Percentiles rank a stretch among this genome's conserved stretches.
These are phyloP conservation scores for Sanderia malayensis DNA, from an alignment of 30 jellyfish, hydroid and myxozoan species.

Conservation along the genomic window DNA sequence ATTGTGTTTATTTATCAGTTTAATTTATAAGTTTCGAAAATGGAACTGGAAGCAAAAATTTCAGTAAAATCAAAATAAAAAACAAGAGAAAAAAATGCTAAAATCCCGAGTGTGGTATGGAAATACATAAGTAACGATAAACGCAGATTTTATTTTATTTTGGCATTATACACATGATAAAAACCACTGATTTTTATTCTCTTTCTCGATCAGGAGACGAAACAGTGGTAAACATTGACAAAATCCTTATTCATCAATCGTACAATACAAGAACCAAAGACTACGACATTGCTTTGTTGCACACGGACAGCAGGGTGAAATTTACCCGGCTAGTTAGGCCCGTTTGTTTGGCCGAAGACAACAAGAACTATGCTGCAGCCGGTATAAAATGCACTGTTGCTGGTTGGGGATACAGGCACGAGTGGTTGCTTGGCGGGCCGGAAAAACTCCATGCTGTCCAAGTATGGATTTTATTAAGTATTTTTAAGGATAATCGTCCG, in stretches of 20 bases:
- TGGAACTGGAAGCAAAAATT: no score
- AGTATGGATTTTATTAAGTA: no score
- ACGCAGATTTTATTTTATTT: no score
- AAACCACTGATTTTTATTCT: no score
- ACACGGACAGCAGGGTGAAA: constrained; percentile 16
- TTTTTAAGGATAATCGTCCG: no score
- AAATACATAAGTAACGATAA: no score
- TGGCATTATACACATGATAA: no score
- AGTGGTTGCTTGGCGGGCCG: constrained; percentile 20
- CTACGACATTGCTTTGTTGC: constrained; percentile 46
- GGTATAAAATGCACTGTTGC: constrained; percentile 48
- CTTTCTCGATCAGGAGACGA: constrained; percentile 38
- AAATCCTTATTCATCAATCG: constrained; percentile 29
- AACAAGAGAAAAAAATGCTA: no score
- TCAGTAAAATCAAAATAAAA: no score
- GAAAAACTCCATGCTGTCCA: constrained; percentile 33
- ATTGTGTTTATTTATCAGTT: no score
- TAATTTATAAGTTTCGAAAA: no score
- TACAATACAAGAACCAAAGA: constrained; percentile 15
- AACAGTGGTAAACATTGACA: constrained; percentile 16
- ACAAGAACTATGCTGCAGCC: constrained; percentile 20
- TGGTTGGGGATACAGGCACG: constrained; percentile 62
- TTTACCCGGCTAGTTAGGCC: constrained; percentile 31
- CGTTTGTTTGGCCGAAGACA: constrained; percentile 27
- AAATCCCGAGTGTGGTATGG: no score